Percentiles rank a stretch among this genome's conserved stretches.
phyloP scores from a whole-genome alignment of 64 coral and sea anemone species.

The Actinia tenebrosa region DNA sequence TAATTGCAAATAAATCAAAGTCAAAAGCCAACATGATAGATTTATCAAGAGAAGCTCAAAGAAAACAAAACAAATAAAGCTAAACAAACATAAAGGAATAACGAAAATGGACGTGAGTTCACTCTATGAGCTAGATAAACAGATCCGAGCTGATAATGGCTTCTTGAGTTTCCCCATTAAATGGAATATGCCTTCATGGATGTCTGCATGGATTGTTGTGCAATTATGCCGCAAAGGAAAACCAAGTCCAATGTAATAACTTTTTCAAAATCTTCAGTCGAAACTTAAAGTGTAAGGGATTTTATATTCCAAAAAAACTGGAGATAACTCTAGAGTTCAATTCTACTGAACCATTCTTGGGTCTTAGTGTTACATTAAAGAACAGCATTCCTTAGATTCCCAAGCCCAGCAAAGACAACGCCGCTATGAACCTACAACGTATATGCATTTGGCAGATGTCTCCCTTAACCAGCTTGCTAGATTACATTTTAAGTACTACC shows the following conservation, averaged over 20 bases:
- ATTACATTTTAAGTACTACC: conserved; percentile 14
- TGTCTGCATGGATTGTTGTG: background rate
- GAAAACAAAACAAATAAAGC: conserved; percentile 7
- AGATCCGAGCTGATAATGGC: background rate
- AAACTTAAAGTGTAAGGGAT: background rate
- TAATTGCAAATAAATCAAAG: background rate
- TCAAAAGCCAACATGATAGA: background rate
- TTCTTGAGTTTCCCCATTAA: background rate
- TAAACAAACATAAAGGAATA: background rate
- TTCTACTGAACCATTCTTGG: background rate
- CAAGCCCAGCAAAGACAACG: background rate
- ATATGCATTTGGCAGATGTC: conserved; percentile 22
- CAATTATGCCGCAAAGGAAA: background rate
- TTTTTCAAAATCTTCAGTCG: background rate
- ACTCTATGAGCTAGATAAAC: conserved; percentile 8
- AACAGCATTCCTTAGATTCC: background rate
- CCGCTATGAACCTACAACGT: conserved; percentile 10
- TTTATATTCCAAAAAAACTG: background rate
- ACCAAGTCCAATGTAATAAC: background rate
- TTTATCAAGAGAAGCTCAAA: conserved; percentile 7
- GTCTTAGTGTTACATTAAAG: background rate
- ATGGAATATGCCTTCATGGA: background rate
- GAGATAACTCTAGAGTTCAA: too few relatives aligned
- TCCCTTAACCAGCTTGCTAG: background rate
- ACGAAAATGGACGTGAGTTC: background rate